Evolutionary conservation across 2,797 vertebrate genomes (phyloP), one percentile per base, ranked within the genome.

Genomic region (Microctenopoma lineatum): DNA sequence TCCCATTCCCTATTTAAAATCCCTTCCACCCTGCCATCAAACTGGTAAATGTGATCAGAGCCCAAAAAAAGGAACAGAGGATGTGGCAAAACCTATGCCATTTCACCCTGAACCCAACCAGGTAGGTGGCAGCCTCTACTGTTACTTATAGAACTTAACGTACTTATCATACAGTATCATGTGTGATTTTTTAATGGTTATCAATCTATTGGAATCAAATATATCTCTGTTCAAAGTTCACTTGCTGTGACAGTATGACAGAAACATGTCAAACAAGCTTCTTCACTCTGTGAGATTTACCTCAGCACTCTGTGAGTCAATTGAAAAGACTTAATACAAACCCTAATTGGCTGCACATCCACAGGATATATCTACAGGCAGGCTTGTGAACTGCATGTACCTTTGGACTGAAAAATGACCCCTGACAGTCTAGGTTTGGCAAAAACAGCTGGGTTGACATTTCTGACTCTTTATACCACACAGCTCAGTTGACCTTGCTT

Each of bases 401-500:
- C 54, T 72, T 76, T 81, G 29, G 70, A 85, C 53, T 56, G 74
- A 76, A 78, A 80, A 75, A 64, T 46, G 26, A 44, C 74, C 74
- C 70, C 77, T 75, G 57, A 73, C 74, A 70, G 80, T 64, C 44
- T 34, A 52, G 73, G 48, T 78, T 79, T 75, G 61, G 61, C 56
- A 77, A 77, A 61, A 85, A 81, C 83, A 74, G 73, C 84, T 59
- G 70, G 76, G 80, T 47, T 86, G 84, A 81, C 80, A 83, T 90
- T 86, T 81, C 56, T 61, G 68, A 41, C 65, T 66, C 61, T 83
- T 81, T 64, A 67, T 46, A 73, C 65, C 56, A 68, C 67, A 52
- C 57, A 77, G 69, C 62, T 53, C 76, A 57, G 69, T 81, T 86
- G 66, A 75, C 81, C 75, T 77, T 65, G 68, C 80, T 85, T 71